A percentile compares a stretch with the other conserved stretches of the same genome.
phyloP scores from a whole-genome alignment of 2,888 invertebrate species.

The Trichogramma dendrolimi region DNA sequence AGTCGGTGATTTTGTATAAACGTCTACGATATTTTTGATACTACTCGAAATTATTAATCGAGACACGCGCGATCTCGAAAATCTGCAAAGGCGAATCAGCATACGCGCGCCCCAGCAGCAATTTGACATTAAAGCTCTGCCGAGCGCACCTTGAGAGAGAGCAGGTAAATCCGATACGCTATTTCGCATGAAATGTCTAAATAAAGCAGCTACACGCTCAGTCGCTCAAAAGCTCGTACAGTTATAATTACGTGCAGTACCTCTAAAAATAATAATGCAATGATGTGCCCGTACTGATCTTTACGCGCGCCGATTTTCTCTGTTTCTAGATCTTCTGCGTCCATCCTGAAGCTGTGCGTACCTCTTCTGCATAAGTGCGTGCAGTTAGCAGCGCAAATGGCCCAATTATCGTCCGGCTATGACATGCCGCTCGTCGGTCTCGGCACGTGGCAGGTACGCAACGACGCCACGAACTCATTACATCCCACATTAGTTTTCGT shows the following conservation, averaged over 20 bases:
- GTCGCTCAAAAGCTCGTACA: too few species aligned
- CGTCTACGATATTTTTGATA: too few species aligned
- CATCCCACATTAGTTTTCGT: neutral
- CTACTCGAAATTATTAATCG: too few species aligned
- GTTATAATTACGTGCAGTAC: neutral
- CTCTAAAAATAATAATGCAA: slow-evolving; percentile 28
- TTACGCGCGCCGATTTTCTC: neutral
- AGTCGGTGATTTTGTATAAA: too few species aligned
- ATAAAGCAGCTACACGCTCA: neutral
- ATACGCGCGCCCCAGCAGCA: too few species aligned
- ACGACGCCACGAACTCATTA: neutral
- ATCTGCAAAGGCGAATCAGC: too few species aligned
- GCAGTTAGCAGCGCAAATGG: slow-evolving; percentile 35
- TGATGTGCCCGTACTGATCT: slow-evolving; percentile 22
- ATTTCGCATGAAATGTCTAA: too few species aligned
- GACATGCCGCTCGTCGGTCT: slow-evolving; percentile 69
- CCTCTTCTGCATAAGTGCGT: neutral
- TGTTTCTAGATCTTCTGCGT: neutral
- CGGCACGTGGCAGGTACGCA: slow-evolving; percentile 55
- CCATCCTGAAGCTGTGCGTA: slow-evolving; percentile 19
- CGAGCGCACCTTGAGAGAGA: too few species aligned
- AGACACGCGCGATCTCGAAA: too few species aligned
- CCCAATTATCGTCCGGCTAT: slow-evolving; percentile 50
- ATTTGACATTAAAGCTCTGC: too few species aligned
- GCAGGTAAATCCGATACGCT: too few species aligned